A percentile compares a stretch with the other conserved stretches of the same genome.
phyloP scores from a whole-genome alignment of 2,113 vertebrate species.

The Lepisosteus oculatus region DNA sequence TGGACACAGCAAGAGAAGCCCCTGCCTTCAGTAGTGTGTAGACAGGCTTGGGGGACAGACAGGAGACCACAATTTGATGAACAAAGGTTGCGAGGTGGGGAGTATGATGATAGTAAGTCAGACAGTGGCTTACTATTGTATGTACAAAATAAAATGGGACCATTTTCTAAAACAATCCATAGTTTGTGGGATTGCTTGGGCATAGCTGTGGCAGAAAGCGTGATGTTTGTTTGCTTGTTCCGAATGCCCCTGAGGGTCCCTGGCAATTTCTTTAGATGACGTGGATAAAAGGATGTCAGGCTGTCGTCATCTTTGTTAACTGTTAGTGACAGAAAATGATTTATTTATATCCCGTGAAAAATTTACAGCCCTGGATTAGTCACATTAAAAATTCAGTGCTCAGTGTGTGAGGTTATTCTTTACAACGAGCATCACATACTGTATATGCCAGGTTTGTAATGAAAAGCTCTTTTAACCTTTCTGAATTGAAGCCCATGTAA shows the following conservation, averaged over 20 bases:
- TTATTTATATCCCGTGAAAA: slow-evolving; percentile 50
- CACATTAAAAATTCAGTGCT: slow-evolving; percentile 50
- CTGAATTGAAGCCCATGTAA: slow-evolving; percentile 29
- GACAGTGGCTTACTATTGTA: no score
- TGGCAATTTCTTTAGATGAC: neutral
- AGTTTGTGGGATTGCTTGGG: no score
- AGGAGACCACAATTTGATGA: no score
- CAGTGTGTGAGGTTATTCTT: slow-evolving; percentile 17
- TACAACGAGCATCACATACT: slow-evolving; percentile 3
- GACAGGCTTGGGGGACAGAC: no score
- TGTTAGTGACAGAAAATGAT: slow-evolving; percentile 22
- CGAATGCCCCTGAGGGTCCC: slow-evolving; percentile 2
- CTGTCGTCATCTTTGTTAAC: slow-evolving; percentile 21
- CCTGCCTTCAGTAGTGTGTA: no score
- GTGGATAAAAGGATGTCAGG: slow-evolving; percentile 5
- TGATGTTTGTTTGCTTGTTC: neutral
- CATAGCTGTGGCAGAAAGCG: no score
- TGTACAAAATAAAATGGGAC: no score
- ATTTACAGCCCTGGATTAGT: slow-evolving; percentile 47
- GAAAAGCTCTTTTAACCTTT: slow-evolving; percentile 35
- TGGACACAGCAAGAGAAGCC: no score
- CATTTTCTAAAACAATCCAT: no score
- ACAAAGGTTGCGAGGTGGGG: no score
- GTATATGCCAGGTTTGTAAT: neutral
- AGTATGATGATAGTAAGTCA: no score